A percentile compares a stretch with the other conserved stretches of the same genome.
phyloP scores from a whole-genome alignment of 2,113 vertebrate genomes.

The Entosphenus tridentatus region DNA sequence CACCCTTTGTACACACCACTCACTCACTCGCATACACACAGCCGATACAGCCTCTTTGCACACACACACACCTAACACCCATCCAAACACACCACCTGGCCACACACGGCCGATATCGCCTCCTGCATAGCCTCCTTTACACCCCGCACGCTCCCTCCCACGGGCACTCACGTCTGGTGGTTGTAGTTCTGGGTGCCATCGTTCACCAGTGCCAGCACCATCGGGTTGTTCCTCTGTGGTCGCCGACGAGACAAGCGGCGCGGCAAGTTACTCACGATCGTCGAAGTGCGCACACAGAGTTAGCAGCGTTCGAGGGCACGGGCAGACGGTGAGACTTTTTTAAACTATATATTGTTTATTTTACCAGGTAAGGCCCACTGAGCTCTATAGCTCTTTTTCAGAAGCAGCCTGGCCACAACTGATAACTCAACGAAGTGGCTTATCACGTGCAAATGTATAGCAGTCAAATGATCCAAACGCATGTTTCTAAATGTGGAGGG shows the following conservation, averaged over 20 bases:
- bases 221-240: slow-evolving; percentile 84
- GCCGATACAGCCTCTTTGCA: background rate
- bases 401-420: background rate
- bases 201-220: slow-evolving; percentile 59
- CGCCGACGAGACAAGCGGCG: slow-evolving; percentile 11
- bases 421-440: background rate
- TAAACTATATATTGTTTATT: background rate
- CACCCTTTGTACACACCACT: background rate
- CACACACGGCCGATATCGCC: too few relatives aligned
- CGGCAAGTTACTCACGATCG: background rate
- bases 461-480: too few relatives aligned
- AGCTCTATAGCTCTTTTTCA: background rate
- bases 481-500: too few relatives aligned
- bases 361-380: background rate
- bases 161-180: slow-evolving; percentile 70
- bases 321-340: background rate
- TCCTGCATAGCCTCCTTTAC: too few relatives aligned
- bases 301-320: background rate
- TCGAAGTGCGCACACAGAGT: background rate
- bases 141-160: too few relatives aligned
- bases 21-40: background rate
- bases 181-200: slow-evolving; percentile 69
- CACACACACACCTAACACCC: background rate
- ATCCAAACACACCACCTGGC: too few relatives aligned
- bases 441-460: too few relatives aligned